Conservation (phyloP, 2,888 invertebrate genomes). For the Meteorus cinctellus region DNA sequence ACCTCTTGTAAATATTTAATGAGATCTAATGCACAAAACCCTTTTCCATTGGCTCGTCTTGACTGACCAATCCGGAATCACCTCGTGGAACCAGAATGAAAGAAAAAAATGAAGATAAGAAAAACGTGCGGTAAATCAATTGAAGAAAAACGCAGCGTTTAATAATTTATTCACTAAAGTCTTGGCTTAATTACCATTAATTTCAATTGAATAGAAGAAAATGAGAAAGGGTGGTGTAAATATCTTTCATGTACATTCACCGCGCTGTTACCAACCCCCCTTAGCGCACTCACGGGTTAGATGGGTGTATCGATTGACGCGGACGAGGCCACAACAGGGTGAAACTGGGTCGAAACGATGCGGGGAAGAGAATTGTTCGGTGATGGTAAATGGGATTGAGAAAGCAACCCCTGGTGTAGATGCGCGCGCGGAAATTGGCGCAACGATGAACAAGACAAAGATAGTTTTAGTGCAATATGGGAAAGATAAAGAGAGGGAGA, state of each 20-base stretch:
- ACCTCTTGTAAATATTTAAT: constrained; percentile 12
- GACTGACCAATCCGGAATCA: not conserved
- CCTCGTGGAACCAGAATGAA: not conserved
- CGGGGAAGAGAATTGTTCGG: constrained; percentile 14
- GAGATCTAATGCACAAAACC: not conserved
- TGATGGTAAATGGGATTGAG: constrained; percentile 20
- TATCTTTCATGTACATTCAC: not conserved
- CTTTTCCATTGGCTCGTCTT: not conserved
- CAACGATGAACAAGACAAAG: constrained; percentile 32
- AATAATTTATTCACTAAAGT: not conserved
- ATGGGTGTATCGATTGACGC: constrained; percentile 67
- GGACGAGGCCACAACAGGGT: constrained; percentile 63
- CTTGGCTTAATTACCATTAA: not conserved
- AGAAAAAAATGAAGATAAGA: not conserved
- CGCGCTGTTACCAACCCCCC: not conserved
- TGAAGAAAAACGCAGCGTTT: not conserved
- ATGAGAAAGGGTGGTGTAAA: constrained; percentile 5
- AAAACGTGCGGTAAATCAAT: not conserved
- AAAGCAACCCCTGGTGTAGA: constrained; percentile 37
- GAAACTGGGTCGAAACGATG: constrained; percentile 70
- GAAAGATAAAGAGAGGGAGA: constrained; percentile 29
- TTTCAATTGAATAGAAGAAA: not conserved
- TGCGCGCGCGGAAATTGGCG: constrained; percentile 41
- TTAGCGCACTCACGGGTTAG: constrained; percentile 36
- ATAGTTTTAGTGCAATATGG: constrained; percentile 37